phyloP scores from a whole-genome alignment of 1,140 invertebrate genomes.

The Drosophila sucinea region DNA sequence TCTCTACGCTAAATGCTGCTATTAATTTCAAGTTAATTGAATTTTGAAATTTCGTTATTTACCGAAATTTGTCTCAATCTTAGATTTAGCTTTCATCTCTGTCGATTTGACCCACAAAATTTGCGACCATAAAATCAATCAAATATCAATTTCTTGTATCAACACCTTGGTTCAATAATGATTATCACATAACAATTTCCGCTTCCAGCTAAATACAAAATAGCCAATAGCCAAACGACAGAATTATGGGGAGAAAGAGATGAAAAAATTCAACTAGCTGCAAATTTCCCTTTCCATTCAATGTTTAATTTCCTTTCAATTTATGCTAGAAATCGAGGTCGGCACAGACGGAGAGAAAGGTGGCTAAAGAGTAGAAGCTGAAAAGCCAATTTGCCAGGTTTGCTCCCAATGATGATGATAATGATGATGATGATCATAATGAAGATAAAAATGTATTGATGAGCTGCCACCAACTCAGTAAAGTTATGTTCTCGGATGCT shows the following conservation, averaged over 20 bases:
- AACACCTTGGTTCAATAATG: slow-evolving; percentile 25
- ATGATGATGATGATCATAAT: slow-evolving; percentile 40
- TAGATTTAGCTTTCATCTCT: neutral
- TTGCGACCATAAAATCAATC: slow-evolving; percentile 34
- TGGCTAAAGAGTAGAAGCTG: slow-evolving; percentile 32
- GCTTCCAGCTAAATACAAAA: slow-evolving; percentile 34
- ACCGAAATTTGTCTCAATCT: no score
- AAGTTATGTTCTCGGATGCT: slow-evolving; percentile 46
- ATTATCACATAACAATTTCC: slow-evolving; percentile 73
- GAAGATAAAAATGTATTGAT: slow-evolving; percentile 51
- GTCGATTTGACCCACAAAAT: slow-evolving; percentile 4
- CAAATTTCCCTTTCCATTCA: slow-evolving; percentile 44
- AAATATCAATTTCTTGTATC: slow-evolving; percentile 37
- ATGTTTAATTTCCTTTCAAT: slow-evolving; percentile 82
- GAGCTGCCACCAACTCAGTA: slow-evolving; percentile 41
- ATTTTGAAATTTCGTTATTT: no score
- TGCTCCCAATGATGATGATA: slow-evolving; percentile 1
- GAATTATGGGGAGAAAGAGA: neutral
- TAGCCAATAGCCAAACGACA: slow-evolving; percentile 14
- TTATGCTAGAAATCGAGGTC: slow-evolving; percentile 72
- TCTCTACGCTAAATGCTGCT: no score
- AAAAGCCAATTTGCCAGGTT: slow-evolving; percentile 70
- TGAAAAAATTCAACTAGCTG: slow-evolving; percentile 13
- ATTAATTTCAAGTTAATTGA: no score
- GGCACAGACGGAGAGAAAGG: slow-evolving; percentile 18